Base-by-base conservation (phyloP, 2,888 invertebrate species). In the Eupithecia vulgata region DNA sequence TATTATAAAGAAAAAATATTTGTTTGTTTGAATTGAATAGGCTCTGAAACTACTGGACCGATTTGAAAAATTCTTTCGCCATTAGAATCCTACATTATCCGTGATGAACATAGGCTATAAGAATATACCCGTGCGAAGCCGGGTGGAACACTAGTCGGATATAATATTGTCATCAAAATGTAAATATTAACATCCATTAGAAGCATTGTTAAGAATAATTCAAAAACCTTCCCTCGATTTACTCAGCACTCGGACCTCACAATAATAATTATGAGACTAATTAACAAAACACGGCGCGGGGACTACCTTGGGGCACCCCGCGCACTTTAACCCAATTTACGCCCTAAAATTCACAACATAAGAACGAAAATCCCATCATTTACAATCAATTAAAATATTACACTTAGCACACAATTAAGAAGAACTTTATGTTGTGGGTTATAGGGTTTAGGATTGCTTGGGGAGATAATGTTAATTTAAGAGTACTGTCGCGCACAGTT, bases 231-330 rank as follows among this genome's bases (percentile, higher is more conserved):
- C 72, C 72, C 70, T 74, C 73, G 68, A 73, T 79, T 76, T 74
- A 75, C 75, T 77, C 68, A 78, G 73, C 76, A 72, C 75, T 77
- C 76, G 74, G 57, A 73, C 73, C 70, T 74, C 71, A 74, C 77
- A 76, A 74, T 76, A 77, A 76, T 78, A 70, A 77, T 78, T 77
- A 77, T 73, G 68, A 75, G 73, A 74, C 78, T 77, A 80, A 80
- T 80, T 80, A 80, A 78, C 78, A 71, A 75, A 78, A 75, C 76
- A 76, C 65, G 69, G 74, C 70, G 76, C 72, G 72, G 74, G 72
- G 71, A 71, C 71, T 48, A 61, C 73, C 79, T 76, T 68, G 35
- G 67, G 70, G 67, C 74, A 45, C 35, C 42, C 67, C 71, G 59
- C 40, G 35, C 64, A 21, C 34, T 8, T 0, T 42, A 67, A 25